Evolutionary conservation across 2,113 vertebrate genomes (phyloP).

Genomic region (Myotis brandtii): DNA sequence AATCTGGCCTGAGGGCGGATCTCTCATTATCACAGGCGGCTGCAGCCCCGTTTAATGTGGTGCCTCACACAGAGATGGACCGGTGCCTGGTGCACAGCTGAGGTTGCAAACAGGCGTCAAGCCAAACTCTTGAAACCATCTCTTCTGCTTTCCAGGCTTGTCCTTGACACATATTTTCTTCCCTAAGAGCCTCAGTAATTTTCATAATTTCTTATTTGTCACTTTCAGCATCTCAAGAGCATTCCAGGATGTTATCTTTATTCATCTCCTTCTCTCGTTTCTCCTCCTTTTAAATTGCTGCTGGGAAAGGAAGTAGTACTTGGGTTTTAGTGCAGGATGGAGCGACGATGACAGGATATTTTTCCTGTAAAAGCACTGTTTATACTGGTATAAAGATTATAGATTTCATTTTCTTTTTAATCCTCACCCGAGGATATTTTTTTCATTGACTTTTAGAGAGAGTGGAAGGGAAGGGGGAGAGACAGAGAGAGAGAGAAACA

Average conservation of each 20-base stretch:
- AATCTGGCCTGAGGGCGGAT: neutral
- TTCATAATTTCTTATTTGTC: slow-evolving; percentile 7
- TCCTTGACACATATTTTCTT: neutral
- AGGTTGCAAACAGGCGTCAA: neutral
- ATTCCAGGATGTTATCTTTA: neutral
- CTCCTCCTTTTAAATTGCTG: neutral
- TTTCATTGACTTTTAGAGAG: no score
- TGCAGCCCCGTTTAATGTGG: rapidly evolving
- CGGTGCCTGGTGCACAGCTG: neutral
- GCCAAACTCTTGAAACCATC: neutral
- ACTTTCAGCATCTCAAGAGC: neutral
- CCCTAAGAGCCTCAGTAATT: neutral
- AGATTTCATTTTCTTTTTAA: neutral
- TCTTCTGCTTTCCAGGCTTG: neutral
- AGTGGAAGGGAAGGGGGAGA: no score
- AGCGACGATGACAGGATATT: neutral
- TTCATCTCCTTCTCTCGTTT: neutral
- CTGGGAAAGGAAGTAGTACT: neutral
- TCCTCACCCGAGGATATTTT: no score
- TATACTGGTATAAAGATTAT: neutral
- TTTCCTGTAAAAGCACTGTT: neutral
- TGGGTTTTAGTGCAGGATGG: neutral
- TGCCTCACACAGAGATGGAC: neutral
- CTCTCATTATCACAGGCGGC: neutral
- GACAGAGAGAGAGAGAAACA: no score